phyloP scores from a whole-genome alignment of 2,888 invertebrate genomes.

The Ichneumon xanthorius region DNA sequence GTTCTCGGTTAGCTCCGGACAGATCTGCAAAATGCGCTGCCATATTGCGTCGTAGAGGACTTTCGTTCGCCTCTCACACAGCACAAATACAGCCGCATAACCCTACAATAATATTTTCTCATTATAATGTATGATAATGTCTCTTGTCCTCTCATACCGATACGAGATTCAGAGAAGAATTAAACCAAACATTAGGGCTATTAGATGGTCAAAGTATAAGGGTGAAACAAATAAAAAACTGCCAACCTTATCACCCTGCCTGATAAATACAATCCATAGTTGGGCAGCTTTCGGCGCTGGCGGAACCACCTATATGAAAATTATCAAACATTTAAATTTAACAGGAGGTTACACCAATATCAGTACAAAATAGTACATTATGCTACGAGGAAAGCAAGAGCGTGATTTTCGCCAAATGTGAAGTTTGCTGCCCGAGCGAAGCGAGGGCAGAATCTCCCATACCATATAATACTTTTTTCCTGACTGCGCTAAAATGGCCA shows the following conservation, averaged over 20 bases:
- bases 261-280: not conserved
- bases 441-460: too few species aligned
- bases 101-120: not conserved
- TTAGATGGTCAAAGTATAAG: too few species aligned
- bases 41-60: constrained; percentile 1
- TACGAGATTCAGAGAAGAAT: too few species aligned
- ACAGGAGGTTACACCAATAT: too few species aligned
- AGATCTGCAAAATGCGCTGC: not conserved
- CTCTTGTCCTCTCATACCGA: too few species aligned
- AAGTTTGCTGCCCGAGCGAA: not conserved
- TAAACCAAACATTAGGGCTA: too few species aligned
- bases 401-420: not conserved
- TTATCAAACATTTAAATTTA: not conserved
- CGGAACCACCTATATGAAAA: not conserved
- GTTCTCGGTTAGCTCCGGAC: not conserved
- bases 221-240: not conserved
- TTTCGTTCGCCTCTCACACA: not conserved
- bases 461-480: too few species aligned
- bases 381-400: too few species aligned
- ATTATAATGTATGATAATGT: not conserved
- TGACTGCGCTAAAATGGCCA: too few species aligned
- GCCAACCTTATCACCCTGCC: constrained; percentile 2
- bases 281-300: not conserved
- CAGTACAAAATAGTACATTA: too few species aligned
- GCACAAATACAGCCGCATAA: constrained; percentile 5